Percentiles rank a stretch among this genome's conserved stretches.
These are phyloP conservation scores for Folsomia candida DNA, from an alignment of 2,888 invertebrate genomes.

Conservation along the genomic window DNA sequence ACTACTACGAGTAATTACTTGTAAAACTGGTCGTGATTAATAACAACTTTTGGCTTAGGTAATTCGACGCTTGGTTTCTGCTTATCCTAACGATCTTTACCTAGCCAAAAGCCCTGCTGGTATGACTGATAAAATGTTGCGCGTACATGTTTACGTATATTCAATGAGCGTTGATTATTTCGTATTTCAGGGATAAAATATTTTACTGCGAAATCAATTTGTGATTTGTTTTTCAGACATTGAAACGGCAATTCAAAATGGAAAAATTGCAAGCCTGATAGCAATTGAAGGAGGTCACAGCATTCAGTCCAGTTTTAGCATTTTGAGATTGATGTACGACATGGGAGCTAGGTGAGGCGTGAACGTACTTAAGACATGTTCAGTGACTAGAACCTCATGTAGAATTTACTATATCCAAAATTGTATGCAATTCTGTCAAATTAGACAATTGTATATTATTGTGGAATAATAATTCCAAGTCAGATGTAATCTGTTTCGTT, in stretches of 20 bases:
- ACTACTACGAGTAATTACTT: too few species aligned
- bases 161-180: too few species aligned
- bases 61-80: conserved; percentile 60
- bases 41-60: too few species aligned
- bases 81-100: conserved; percentile 58
- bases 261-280: conserved; percentile 62
- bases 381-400: neutral
- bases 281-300: conserved; percentile 88
- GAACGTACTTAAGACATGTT: neutral
- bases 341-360: conserved; percentile 64
- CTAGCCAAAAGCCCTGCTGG: conserved; percentile 60
- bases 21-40: too few species aligned
- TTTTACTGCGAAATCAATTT: too few species aligned
- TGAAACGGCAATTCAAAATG: conserved; percentile 55
- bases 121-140: conserved; percentile 14
- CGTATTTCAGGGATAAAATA: too few species aligned
- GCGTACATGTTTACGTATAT: too few species aligned
- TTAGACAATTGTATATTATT: neutral
- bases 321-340: conserved; percentile 81
- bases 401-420: too few species aligned
- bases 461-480: neutral
- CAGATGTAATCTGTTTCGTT: too few species aligned
- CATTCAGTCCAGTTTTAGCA: conserved; percentile 82
- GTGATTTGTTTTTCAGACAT: conserved; percentile 54
- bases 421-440: neutral